Evolutionary conservation across 2,797 vertebrate species (phyloP).

Genomic region (Pristis pectinata): DNA sequence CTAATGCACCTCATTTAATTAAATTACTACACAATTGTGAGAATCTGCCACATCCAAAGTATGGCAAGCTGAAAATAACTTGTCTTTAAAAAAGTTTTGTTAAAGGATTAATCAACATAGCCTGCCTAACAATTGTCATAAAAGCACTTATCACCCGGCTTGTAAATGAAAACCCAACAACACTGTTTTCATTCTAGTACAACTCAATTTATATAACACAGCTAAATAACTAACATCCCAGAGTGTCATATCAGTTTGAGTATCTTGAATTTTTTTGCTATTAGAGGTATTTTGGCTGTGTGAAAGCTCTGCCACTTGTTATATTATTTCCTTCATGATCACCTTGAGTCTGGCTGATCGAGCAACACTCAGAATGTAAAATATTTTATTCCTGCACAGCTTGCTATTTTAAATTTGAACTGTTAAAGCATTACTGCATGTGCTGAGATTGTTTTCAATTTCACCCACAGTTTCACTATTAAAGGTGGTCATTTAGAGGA

Average conservation of each 20-base stretch:
- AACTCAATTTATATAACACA: constrained; percentile 9
- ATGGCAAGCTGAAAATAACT: neutral
- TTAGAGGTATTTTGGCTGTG: constrained; percentile 7
- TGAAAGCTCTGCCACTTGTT: neutral
- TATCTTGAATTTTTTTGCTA: neutral
- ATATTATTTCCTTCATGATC: neutral
- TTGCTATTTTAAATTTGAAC: neutral
- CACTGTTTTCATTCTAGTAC: constrained; percentile 7
- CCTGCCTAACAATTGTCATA: neutral
- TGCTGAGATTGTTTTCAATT: neutral
- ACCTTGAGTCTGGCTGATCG: neutral
- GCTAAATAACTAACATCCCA: neutral
- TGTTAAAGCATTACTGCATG: neutral
- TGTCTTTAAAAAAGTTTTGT: neutral
- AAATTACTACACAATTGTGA: neutral
- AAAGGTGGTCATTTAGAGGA: neutral
- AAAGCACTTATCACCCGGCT: neutral
- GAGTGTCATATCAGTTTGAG: no score
- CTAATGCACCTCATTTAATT: neutral
- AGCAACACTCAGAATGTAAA: neutral
- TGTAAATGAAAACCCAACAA: neutral
- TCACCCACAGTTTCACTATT: constrained; percentile 2
- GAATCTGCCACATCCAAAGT: neutral
- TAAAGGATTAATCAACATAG: constrained; percentile 3
- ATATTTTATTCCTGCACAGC: neutral